Base-by-base conservation (phyloP, 1,140 invertebrate genomes). In the Apis cerana region DNA sequence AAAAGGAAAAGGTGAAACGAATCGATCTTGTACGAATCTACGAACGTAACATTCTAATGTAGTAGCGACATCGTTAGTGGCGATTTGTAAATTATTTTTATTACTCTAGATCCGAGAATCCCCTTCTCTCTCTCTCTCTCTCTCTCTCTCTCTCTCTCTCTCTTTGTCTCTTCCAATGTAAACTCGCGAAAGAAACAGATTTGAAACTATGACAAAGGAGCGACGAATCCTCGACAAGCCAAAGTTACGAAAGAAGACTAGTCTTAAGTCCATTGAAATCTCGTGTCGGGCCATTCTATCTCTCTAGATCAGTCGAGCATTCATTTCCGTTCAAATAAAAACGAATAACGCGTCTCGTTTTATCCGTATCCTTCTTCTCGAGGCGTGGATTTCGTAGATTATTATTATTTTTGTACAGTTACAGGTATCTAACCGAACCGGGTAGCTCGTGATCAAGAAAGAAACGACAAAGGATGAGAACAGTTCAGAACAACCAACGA, bases 1-100 rank as follows among this genome's bases (percentile, higher is more conserved):
- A 33, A 10, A 21, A 7, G 12, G 15, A 19, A n/a, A 33, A 71
- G 43, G 21, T 33, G 56, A 33, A 75, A 65, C 33, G 7, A 43
- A 43, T 82, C 56, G 33, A 76, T 82, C 54, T 75, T 76, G 64
- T 82, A 59, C 33, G 33, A 43, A 43, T 81, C 56, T 61, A 76
- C 52, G 70, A 43, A 75, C 48, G 59, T 75, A 81, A 81, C 80
- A 82, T 82, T 82, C 80, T 82, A 52, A 76, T 59, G 72, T 76
- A 82, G 81, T 70, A 69, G 50, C 65, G 33, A 78, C 67, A 21
- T 23, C 33, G 58, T 78, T 82, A 78, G 81, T 75, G 59, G 75
- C 75, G 65, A 82, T 82, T 82, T 82, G 81, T 82, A 82, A 82
- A 82, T 82, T 78, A 82, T 82, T 78, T 77, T 82, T 82, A 78